A percentile compares a stretch with the other conserved stretches of the same genome.
phyloP scores from a whole-genome alignment of 2,113 vertebrate species.

The Scartelaos histophorus region DNA sequence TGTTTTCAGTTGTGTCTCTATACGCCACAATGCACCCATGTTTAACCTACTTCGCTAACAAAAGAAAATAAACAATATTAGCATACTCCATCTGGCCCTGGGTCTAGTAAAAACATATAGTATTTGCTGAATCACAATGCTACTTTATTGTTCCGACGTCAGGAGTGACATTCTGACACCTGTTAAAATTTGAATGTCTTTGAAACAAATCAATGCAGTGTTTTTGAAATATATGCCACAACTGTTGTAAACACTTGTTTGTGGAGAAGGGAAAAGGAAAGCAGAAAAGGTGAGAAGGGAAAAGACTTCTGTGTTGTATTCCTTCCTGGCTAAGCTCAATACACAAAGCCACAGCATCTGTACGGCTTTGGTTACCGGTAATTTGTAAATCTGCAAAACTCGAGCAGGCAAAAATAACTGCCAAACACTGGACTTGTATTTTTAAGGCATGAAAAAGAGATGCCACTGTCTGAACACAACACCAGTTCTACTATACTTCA shows the following conservation, averaged over 20 bases:
- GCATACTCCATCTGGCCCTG: conserved; percentile 27
- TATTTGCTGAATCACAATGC: conserved; percentile 47
- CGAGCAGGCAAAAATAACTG: conserved; percentile 7
- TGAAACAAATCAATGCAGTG: conserved; percentile 46
- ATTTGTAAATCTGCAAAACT: conserved; percentile 39
- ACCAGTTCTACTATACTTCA: neutral
- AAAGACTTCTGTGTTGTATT: conserved; percentile 51
- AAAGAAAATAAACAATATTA: conserved; percentile 31
- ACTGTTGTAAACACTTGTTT: conserved; percentile 45
- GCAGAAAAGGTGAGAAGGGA: conserved; percentile 21
- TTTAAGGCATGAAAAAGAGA: conserved; percentile 27
- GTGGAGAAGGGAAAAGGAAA: conserved; percentile 28
- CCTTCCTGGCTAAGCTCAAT: conserved; percentile 48
- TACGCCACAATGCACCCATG: conserved; percentile 16
- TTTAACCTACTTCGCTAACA: conserved; percentile 15
- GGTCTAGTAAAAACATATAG: conserved; percentile 40
- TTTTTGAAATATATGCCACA: conserved; percentile 41
- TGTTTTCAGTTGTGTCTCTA: neutral
- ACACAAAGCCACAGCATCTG: conserved; percentile 52
- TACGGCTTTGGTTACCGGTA: conserved; percentile 52
- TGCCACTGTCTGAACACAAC: conserved; percentile 5
- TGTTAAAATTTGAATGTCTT: conserved; percentile 48
- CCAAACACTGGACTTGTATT: conserved; percentile 22
- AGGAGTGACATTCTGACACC: conserved; percentile 45
- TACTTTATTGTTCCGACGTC: conserved; percentile 37